Evolutionary conservation across 2,113 vertebrate genomes (phyloP).

Genomic region (Falco punctatus): DNA sequence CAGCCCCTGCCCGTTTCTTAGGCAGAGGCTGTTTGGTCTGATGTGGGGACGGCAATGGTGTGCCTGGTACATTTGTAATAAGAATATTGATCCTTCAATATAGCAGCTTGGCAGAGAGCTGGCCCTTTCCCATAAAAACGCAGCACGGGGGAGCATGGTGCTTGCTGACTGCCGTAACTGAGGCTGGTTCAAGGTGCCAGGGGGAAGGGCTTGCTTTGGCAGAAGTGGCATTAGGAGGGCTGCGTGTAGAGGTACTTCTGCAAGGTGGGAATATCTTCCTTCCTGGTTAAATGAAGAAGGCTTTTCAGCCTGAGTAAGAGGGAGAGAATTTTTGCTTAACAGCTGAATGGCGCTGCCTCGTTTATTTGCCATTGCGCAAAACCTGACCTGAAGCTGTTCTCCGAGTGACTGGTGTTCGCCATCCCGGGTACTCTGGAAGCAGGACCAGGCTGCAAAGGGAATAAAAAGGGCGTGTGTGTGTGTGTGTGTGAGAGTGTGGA

Average conservation of each 20-base stretch:
- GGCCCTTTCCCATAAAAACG: neutral
- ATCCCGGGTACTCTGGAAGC: neutral
- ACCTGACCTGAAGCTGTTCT: neutral
- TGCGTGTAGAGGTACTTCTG: neutral
- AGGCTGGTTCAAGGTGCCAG: fast-evolving
- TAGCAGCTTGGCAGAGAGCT: neutral
- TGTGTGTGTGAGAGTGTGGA: neutral
- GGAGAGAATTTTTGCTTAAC: neutral
- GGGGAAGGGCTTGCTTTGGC: neutral
- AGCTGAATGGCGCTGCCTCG: neutral
- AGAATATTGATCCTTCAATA: neutral
- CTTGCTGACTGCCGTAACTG: neutral
- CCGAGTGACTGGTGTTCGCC: neutral
- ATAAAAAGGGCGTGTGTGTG: neutral
- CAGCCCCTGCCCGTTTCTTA: neutral
- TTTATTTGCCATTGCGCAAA: neutral
- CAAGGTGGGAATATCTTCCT: neutral
- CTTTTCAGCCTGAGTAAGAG: neutral
- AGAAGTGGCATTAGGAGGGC: neutral
- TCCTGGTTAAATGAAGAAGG: neutral
- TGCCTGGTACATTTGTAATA: neutral
- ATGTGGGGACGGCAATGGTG: fast-evolving
- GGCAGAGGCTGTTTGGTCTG: neutral
- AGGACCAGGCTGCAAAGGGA: neutral
- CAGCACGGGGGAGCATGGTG: fast-evolving